Base-by-base conservation (phyloP, 1,140 invertebrate species). In the Sminthurides bifidus region DNA sequence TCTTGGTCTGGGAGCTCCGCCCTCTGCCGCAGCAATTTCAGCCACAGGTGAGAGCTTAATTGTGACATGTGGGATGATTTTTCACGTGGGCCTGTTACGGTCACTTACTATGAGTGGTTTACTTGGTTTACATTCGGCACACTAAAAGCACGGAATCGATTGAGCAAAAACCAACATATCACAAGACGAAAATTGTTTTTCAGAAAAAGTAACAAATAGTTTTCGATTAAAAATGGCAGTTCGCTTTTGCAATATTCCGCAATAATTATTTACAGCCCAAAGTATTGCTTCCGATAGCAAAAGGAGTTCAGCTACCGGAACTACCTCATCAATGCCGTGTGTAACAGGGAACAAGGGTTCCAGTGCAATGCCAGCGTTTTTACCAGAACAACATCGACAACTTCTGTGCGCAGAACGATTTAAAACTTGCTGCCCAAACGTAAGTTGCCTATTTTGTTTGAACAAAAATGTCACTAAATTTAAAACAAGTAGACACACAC, bases 1-100 rank as follows among this genome's bases (percentile, higher is more conserved):
- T 66, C 72, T 90, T 19, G 84, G 85, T 26, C 73, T 88, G 38
- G 81, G 74, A 6, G 48, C 26, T 2, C 46, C 38, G 14, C 17
- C 40, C 15, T 29, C 49, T 23, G 26, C 52, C 2, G 6, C 44
- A 12, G 3, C 21, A 5, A 5, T 21, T 4, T 31, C 31, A 49
- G 17, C 12, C 24, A 15, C 5, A 49, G 29, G 46, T 49, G 35
- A 21, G 8, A 27, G 19, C 15, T 26, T 48, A 19, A 30, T 19
- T 27, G 17, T 43, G 17, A 10, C 10, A 35, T 10, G n/a, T 10
- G 10, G n/a, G 33, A 35, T 10, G 10, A 35, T 10, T 35, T 35
- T n/a, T 2, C 26, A 23, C n/a, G 15, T 37, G 17, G 6, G 6
- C 29, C 12, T 35, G 15, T 52, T 33, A 58, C 41, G 27, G 29